Evolutionary conservation across 2,113 vertebrate genomes (phyloP), one percentile per base, ranked within the genome.

Genomic region (Tricholaema leucomelas): DNA sequence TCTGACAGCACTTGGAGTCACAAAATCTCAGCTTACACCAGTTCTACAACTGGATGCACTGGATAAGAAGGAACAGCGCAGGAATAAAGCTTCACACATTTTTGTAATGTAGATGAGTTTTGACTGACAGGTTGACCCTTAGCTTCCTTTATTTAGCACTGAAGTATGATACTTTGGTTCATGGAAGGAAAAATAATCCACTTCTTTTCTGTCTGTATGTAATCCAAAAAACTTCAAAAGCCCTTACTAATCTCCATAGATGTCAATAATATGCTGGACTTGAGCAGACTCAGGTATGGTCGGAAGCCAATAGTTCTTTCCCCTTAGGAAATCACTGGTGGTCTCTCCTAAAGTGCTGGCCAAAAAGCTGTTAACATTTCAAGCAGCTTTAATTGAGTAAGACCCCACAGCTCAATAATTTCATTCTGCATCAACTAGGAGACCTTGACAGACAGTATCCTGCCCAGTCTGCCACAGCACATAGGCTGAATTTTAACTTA

Each of bases 121-220:
- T 86, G 80, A 95, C 73, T 81, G 93, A 84, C 90, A 91, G 38
- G 27, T 54, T 91, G 92, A 94, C 83, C 73, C 66, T 94, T 46
- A 86, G 35, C n/a, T 94, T 96, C 44, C 73, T 81, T 84, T 83
- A 84, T 54, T 90, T 84, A 88, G 40, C 63, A 31, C 50, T 81
- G 83, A 95, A 77, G 25, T 88, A 36, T 73, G 77, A 94, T 72
- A 88, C 61, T 77, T 10, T 1, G 2, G 20, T 74, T 86, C 73
- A 65, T 76, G 70, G 63, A 95, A 84, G 70, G 69, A 92, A 95
- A 91, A 96, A 94, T n/a, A 91, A 75, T 84, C 70, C 11, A 69
- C 90, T 55, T 84, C 54, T 85, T 18, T 82, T 91, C 61, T 78
- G 18, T 72, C 82, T 54, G 35, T 70, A 72, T 9, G 2, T 42